These are phyloP conservation scores for Spodoptera littoralis DNA, from an alignment of 2,888 invertebrate genomes.

Conservation along the genomic window DNA sequence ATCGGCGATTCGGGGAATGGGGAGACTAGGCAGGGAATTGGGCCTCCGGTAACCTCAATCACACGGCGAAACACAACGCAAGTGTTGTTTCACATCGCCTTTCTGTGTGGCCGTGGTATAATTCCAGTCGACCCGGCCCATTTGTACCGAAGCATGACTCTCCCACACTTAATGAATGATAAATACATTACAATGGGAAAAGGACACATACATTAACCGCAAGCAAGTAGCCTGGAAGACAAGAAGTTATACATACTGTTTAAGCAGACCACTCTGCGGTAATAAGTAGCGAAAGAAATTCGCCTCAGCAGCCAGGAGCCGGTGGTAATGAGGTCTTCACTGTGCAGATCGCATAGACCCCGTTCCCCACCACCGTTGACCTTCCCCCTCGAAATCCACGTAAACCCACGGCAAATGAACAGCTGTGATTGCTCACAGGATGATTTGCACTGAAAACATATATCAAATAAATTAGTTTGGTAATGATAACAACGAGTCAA, in stretches of 20 bases:
- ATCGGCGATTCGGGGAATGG: too few relatives aligned
- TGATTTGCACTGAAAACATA: conserved; percentile 84
- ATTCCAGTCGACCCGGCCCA: too few relatives aligned
- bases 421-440: conserved; percentile 90
- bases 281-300: conserved; percentile 90
- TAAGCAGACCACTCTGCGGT: conserved; percentile 94
- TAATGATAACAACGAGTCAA: not conserved
- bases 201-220: too few relatives aligned
- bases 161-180: too few relatives aligned
- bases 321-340: conserved; percentile 94
- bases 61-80: too few relatives aligned
- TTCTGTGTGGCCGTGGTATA: too few relatives aligned
- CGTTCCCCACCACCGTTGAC: conserved; percentile 56
- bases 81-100: too few relatives aligned
- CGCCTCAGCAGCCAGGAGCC: conserved; percentile 92
- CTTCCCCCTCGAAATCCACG: conserved; percentile 73
- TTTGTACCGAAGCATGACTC: too few relatives aligned
- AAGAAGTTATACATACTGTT: conserved; percentile 90
- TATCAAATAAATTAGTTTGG: not conserved
- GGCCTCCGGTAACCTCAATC: too few relatives aligned
- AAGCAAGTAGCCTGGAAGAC: too few relatives aligned
- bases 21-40: too few relatives aligned
- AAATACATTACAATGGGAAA: too few relatives aligned
- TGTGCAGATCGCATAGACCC: conserved; percentile 91
- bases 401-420: conserved; percentile 93